A percentile compares a stretch with the other conserved stretches of the same genome.
Evolutionary conservation across 1,140 invertebrate genomes (phyloP).

Genomic region (Brachionus asplanchnoidis): DNA sequence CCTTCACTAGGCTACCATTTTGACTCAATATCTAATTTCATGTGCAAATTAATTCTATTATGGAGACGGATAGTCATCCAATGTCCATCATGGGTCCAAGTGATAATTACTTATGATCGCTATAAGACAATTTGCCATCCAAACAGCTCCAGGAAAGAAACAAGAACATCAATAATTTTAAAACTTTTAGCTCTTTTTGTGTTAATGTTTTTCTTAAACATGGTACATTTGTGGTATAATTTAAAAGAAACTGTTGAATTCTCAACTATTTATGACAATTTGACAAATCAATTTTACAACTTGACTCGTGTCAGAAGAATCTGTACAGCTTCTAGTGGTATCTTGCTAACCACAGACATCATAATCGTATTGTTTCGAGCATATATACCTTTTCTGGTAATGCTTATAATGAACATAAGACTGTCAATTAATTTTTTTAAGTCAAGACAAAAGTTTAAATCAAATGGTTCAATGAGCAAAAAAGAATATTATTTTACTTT

Average conservation of each 20-base stretch:
- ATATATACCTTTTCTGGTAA: constrained; percentile 6
- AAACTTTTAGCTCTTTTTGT: neutral
- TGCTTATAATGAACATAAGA: neutral
- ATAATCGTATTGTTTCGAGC: neutral
- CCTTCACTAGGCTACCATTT: neutral
- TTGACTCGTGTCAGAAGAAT: neutral
- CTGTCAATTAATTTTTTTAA: neutral
- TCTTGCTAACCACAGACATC: neutral
- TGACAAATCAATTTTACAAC: neutral
- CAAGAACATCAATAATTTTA: neutral
- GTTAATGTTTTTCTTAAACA: neutral
- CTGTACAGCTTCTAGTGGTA: neutral
- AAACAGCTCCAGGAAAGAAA: neutral
- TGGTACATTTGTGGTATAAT: neutral
- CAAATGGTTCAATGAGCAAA: neutral
- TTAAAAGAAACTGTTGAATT: neutral
- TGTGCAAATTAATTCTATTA: neutral
- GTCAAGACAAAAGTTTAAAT: neutral
- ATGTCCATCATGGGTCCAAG: constrained; percentile 23
- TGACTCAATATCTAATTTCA: neutral
- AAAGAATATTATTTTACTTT: constrained; percentile 20
- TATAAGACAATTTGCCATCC: neutral
- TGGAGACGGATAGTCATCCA: neutral
- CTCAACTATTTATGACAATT: neutral
- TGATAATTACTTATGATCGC: neutral